phyloP scores from a whole-genome alignment of 2,113 vertebrate species.

The Fulmarus glacialis region DNA sequence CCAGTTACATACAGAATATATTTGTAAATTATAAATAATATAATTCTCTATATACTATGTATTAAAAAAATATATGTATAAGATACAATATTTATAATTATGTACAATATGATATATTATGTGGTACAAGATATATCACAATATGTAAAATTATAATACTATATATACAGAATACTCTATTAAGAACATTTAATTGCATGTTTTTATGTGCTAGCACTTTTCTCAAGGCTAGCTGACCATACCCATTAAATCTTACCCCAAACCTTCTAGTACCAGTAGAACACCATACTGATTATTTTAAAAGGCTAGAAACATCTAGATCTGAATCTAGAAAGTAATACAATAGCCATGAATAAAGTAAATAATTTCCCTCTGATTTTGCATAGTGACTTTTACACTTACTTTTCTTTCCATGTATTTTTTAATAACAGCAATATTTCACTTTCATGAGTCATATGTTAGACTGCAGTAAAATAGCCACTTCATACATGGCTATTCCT shows the following conservation, averaged over 20 bases:
- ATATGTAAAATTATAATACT: not conserved
- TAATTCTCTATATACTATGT: not conserved
- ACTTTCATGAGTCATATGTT: not conserved
- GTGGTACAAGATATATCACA: too few species aligned
- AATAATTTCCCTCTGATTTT: not conserved
- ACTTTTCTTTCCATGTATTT: not conserved
- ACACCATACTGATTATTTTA: not conserved
- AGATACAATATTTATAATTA: too few species aligned
- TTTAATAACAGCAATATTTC: not conserved
- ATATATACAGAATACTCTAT: not conserved
- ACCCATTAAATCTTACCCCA: not conserved
- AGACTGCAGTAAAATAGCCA: not conserved
- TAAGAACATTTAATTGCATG: not conserved
- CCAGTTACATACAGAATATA: not conserved
- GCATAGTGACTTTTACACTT: not conserved
- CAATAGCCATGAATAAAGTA: not conserved
- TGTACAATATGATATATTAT: too few species aligned
- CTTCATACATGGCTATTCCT: not conserved
- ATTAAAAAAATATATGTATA: too few species aligned
- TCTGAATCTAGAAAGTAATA: not conserved
- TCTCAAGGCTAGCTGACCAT: not conserved
- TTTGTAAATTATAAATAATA: not conserved
- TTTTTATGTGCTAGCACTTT: not conserved
- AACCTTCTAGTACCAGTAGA: not conserved
- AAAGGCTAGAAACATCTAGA: not conserved